phyloP scores from a whole-genome alignment of 2,113 vertebrate species.

The Acanthochromis polyacanthus region DNA sequence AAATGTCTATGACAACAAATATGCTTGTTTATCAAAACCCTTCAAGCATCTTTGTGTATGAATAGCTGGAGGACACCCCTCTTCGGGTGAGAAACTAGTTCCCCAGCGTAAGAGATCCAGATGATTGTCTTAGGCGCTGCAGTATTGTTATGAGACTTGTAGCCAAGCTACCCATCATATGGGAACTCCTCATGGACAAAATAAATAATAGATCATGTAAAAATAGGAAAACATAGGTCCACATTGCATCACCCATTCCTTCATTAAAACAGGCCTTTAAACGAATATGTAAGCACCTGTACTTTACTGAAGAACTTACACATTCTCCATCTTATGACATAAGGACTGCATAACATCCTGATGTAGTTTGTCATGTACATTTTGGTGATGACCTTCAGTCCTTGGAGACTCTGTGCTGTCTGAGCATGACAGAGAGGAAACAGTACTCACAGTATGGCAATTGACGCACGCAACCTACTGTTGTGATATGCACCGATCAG shows the following conservation, averaged over 20 bases:
- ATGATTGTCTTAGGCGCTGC: slow-evolving; percentile 96
- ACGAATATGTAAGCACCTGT: slow-evolving; percentile 36
- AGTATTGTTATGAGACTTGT: slow-evolving; percentile 85
- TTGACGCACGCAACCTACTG: slow-evolving; percentile 30
- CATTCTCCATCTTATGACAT: slow-evolving; percentile 20
- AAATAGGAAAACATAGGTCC: slow-evolving; percentile 40
- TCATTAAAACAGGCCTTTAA: slow-evolving; percentile 17
- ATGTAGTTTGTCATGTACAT: slow-evolving; percentile 42
- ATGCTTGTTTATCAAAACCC: slow-evolving; percentile 88
- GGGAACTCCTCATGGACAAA: slow-evolving; percentile 81
- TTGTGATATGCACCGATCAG: slow-evolving; percentile 41
- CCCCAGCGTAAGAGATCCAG: slow-evolving; percentile 84
- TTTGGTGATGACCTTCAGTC: slow-evolving; percentile 40
- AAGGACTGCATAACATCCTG: slow-evolving; percentile 41
- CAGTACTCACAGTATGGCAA: slow-evolving; percentile 31
- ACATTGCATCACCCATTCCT: slow-evolving; percentile 41
- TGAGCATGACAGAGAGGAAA: slow-evolving; percentile 56
- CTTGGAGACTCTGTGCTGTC: slow-evolving; percentile 45
- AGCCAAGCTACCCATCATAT: slow-evolving; percentile 90
- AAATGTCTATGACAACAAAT: slow-evolving; percentile 80
- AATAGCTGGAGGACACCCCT: slow-evolving; percentile 88
- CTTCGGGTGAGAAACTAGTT: slow-evolving; percentile 84
- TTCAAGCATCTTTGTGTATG: slow-evolving; percentile 84
- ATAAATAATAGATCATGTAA: slow-evolving; percentile 38
- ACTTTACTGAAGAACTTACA: slow-evolving; percentile 8